A percentile compares a stretch with the other conserved stretches of the same genome.
Conservation (phyloP, 2,113 vertebrate genomes). For the Setophaga petechia region DNA sequence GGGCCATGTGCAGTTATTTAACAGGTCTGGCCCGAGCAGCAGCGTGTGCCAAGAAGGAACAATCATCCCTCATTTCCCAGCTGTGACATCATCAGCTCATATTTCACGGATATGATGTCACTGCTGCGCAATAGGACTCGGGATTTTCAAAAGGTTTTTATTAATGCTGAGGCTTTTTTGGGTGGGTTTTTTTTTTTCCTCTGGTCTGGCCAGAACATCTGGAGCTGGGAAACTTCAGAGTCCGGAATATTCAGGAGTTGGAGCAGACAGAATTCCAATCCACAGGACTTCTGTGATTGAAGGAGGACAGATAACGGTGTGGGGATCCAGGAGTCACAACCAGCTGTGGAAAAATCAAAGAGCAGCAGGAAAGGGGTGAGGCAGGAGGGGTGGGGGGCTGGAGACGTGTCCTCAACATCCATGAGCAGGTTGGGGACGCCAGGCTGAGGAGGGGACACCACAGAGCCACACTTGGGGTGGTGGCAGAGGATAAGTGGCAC, state of each 20-base stretch:
- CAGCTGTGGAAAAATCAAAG: not conserved
- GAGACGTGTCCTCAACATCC: accelerated
- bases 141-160: constrained; percentile 62
- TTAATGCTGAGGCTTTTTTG: constrained; percentile 56
- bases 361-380: not conserved
- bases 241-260: constrained; percentile 51
- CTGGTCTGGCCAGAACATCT: constrained; percentile 69
- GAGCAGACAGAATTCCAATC: constrained; percentile 53
- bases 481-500: not conserved
- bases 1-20: constrained; percentile 46
- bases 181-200: not conserved
- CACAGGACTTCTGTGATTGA: constrained; percentile 20
- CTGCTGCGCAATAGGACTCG: constrained; percentile 61
- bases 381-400: not conserved
- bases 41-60: constrained; percentile 10
- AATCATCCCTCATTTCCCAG: constrained; percentile 58
- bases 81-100: constrained; percentile 66
- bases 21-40: constrained; percentile 53
- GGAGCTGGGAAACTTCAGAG: constrained; percentile 63
- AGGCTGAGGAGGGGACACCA: not conserved
- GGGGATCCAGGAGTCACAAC: constrained; percentile 40
- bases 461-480: not conserved
- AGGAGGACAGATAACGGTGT: constrained; percentile 36
- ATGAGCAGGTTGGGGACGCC: not conserved
- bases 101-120: constrained; percentile 69